A percentile compares a stretch with the other conserved stretches of the same genome.
phyloP scores from a whole-genome alignment of 2,888 invertebrate genomes.

The Orthosia gothica region DNA sequence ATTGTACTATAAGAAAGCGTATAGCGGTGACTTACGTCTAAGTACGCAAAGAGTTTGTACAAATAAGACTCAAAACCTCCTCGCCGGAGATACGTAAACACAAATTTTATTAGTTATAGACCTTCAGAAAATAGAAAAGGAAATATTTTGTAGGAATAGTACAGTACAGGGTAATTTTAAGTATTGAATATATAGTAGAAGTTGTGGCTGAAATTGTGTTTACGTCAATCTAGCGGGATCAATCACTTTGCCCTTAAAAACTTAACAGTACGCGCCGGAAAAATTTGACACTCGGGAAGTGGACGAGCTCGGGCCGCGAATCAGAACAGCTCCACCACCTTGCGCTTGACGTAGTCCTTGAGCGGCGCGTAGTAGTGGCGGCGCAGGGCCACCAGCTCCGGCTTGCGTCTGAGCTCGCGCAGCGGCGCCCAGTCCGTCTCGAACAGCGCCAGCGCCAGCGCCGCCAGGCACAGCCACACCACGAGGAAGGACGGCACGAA shows the following conservation, averaged over 20 bases:
- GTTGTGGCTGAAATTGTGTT: conserved; percentile 3
- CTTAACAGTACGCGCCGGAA: conserved; percentile 77
- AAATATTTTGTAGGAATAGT: conserved; percentile 25
- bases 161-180: conserved; percentile 17
- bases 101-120: conserved; percentile 9
- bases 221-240: conserved; percentile 34
- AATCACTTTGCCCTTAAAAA: conserved; percentile 51
- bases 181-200: conserved; percentile 13
- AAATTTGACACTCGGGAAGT: conserved; percentile 83
- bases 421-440: conserved; percentile 95
- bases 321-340: conserved; percentile 93
- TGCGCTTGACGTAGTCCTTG: conserved; percentile 94
- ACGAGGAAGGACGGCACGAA: conserved; percentile 95
- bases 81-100: conserved; percentile 44
- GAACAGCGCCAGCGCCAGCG: conserved; percentile 94
- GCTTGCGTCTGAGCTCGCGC: conserved; percentile 93
- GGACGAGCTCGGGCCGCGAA: conserved; percentile 71
- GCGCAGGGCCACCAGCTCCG: conserved; percentile 94
- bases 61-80: conserved; percentile 56
- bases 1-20: conserved; percentile 84
- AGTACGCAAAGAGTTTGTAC: conserved; percentile 65
- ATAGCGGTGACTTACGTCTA: conserved; percentile 78
- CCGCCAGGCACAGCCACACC: conserved; percentile 93
- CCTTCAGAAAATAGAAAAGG: conserved; percentile 32
- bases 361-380: conserved; percentile 96